A percentile compares a stretch with the other conserved stretches of the same genome.
phyloP scores from a whole-genome alignment of 2,113 vertebrate genomes.

The Pao palembangensis region DNA sequence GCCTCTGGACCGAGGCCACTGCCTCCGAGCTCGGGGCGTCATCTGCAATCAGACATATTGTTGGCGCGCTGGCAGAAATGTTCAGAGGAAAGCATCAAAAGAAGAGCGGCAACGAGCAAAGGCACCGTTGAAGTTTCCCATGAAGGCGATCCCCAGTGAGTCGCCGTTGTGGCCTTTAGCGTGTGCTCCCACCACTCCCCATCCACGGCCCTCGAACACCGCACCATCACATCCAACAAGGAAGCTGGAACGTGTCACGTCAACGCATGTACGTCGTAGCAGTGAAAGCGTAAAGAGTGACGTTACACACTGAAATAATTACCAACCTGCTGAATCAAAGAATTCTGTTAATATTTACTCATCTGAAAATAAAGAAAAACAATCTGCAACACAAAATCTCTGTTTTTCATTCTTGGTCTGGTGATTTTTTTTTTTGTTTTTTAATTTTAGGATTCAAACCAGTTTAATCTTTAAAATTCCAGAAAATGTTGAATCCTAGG shows the following conservation, averaged over 20 bases:
- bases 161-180: slow-evolving; percentile 69
- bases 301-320: too few relatives aligned
- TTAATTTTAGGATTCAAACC: neutral
- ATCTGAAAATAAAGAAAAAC: too few relatives aligned
- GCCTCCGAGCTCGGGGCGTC: slow-evolving; percentile 47
- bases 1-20: slow-evolving; percentile 39
- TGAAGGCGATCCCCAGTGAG: slow-evolving; percentile 78
- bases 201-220: slow-evolving; percentile 80
- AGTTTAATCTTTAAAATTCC: neutral
- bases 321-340: too few relatives aligned
- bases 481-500: neutral
- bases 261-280: too few relatives aligned
- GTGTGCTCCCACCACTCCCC: slow-evolving; percentile 75
- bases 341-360: too few relatives aligned
- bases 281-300: too few relatives aligned
- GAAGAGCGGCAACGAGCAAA: slow-evolving; percentile 1
- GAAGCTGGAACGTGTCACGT: slow-evolving; percentile 64
- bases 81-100: neutral
- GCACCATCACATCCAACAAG: slow-evolving; percentile 74
- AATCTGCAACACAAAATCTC: too few relatives aligned
- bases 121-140: slow-evolving; percentile 76
- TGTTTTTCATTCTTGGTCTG: too few relatives aligned
- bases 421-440: too few relatives aligned
- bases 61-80: neutral
- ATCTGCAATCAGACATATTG: slow-evolving; percentile 46